Evolutionary conservation across 2,113 vertebrate genomes (phyloP).

Genomic region (Bolborhynchus lineola): DNA sequence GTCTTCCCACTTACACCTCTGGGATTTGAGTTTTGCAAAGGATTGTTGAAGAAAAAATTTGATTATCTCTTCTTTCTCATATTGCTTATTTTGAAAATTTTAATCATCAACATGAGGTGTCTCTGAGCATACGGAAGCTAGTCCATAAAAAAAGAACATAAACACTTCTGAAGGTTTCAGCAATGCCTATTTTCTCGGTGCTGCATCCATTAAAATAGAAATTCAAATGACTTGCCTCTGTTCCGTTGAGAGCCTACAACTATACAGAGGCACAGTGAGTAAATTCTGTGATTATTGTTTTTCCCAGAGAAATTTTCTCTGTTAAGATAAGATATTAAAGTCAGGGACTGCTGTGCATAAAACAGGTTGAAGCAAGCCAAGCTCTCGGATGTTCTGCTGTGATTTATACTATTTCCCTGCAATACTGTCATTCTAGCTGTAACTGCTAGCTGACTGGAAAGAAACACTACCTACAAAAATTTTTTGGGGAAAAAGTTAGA

Average conservation of each 20-base stretch:
- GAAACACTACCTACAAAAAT: not conserved
- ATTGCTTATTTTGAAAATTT: not conserved
- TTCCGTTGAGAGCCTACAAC: slow-evolving; percentile 11
- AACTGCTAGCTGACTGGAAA: not conserved
- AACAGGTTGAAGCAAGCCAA: slow-evolving; percentile 44
- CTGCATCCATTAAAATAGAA: slow-evolving; percentile 42
- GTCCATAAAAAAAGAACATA: not conserved
- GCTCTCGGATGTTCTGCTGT: slow-evolving; percentile 25
- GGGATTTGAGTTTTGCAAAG: not conserved
- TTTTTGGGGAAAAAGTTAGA: not conserved
- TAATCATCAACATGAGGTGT: not conserved
- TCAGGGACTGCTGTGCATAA: slow-evolving; percentile 57
- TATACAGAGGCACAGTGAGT: not conserved
- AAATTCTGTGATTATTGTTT: slow-evolving; percentile 44
- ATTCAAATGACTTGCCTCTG: not conserved
- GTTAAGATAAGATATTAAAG: slow-evolving; percentile 60
- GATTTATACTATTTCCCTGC: not conserved
- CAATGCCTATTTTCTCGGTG: not conserved
- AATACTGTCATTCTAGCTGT: not conserved
- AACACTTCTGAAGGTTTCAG: not conserved
- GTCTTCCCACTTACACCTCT: not conserved
- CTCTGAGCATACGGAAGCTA: not conserved
- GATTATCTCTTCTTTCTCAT: not conserved
- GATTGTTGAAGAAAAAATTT: not conserved
- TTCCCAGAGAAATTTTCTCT: slow-evolving; percentile 54